Conservation (phyloP, 2,113 vertebrate species). For the Toxotes chatareus region DNA sequence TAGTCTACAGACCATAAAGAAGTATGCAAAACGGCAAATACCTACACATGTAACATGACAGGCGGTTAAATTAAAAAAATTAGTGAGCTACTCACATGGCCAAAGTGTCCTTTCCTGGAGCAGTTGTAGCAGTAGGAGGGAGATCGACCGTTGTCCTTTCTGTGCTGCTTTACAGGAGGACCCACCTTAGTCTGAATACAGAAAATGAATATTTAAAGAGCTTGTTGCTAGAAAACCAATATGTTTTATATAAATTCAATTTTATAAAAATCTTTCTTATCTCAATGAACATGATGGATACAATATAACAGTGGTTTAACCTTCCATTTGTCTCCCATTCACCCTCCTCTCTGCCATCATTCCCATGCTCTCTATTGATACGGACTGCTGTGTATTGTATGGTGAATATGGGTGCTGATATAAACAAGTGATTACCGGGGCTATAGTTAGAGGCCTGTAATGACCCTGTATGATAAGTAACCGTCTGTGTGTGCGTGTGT, state of each 20-base stretch:
- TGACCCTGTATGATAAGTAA: conserved; percentile 83
- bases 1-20: not conserved
- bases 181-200: conserved; percentile 70
- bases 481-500: conserved; percentile 45
- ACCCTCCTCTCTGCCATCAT: conserved; percentile 51
- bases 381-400: conserved; percentile 59
- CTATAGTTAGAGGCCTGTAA: conserved; percentile 84
- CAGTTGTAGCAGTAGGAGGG: conserved; percentile 85
- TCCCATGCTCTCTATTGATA: conserved; percentile 69
- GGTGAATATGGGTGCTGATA: conserved; percentile 76
- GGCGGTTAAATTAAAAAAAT: not conserved
- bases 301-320: conserved; percentile 25
- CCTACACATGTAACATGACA: not conserved
- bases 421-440: conserved; percentile 78
- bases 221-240: conserved; percentile 7
- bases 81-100: conserved; percentile 76
- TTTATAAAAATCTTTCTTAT: not conserved
- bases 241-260: not conserved
- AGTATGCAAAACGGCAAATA: not conserved
- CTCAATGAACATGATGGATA: not conserved
- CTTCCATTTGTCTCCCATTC: conserved; percentile 33
- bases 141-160: conserved; percentile 16
- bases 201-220: conserved; percentile 3
- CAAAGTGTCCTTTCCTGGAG: conserved; percentile 82
- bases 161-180: conserved; percentile 26